Evolutionary conservation across 2,113 vertebrate genomes (phyloP).

Genomic region (Bothrops jararaca): DNA sequence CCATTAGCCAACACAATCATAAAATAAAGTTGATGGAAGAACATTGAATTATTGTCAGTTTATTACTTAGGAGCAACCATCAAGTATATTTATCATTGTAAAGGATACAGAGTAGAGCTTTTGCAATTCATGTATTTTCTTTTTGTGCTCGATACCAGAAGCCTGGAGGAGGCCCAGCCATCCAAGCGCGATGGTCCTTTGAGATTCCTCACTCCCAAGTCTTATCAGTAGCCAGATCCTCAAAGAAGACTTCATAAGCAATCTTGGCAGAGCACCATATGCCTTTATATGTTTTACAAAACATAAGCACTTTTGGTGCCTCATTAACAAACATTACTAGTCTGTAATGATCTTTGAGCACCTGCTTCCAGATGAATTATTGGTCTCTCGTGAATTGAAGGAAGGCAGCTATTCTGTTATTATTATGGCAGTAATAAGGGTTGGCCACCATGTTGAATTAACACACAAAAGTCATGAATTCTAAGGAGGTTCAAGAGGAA

Average conservation of each 20-base stretch:
- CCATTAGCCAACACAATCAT: background rate
- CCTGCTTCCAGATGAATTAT: background rate
- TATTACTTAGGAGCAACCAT: background rate
- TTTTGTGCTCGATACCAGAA: background rate
- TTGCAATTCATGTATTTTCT: background rate
- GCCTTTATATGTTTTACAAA: background rate
- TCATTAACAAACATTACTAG: background rate
- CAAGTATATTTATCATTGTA: background rate
- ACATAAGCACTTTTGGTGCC: background rate
- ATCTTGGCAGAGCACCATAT: background rate
- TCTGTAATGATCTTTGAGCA: constrained; percentile 18
- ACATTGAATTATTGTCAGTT: background rate
- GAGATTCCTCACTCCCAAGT: background rate
- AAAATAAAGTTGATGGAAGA: background rate
- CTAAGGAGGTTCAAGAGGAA: background rate
- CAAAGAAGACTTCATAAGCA: background rate
- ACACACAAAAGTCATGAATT: background rate
- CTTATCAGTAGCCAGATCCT: background rate
- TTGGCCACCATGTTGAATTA: constrained; percentile 7
- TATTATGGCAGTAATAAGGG: constrained; percentile 13
- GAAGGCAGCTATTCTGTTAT: constrained; percentile 11
- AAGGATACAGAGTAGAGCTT: background rate
- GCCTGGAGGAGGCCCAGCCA: background rate
- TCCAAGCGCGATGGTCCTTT: background rate
- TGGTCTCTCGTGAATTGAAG: constrained; percentile 3